Evolutionary conservation across 2,113 vertebrate genomes (phyloP).

Genomic region (Saccopteryx bilineata): DNA sequence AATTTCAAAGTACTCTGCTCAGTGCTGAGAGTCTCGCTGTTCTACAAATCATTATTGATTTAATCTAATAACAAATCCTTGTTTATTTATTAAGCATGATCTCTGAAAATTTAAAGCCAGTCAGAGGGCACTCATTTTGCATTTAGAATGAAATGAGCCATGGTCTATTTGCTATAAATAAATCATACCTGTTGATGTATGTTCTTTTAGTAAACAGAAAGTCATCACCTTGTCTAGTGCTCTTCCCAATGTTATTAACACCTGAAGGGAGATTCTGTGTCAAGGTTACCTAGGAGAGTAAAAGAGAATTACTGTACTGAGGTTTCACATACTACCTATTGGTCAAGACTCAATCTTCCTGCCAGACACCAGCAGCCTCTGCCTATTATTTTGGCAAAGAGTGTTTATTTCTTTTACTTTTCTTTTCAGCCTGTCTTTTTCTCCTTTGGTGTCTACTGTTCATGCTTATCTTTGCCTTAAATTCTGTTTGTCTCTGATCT

Average conservation of each 20-base stretch:
- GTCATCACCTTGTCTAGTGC: neutral
- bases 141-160: neutral
- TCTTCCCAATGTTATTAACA: neutral
- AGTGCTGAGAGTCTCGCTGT: neutral
- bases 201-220: neutral
- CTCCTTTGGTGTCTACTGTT: neutral
- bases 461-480: neutral
- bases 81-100: neutral
- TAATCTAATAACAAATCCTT: constrained; percentile 37
- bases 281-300: neutral
- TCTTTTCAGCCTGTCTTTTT: neutral
- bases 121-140: neutral
- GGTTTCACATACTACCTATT: neutral
- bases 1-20: neutral
- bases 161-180: neutral
- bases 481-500: neutral
- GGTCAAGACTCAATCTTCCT: neutral
- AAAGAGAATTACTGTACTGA: neutral
- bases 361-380: neutral
- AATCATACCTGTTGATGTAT: neutral
- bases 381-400: neutral
- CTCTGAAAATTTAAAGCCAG: neutral
- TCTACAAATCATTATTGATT: neutral
- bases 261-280: neutral
- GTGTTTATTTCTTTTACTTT: neutral